A percentile compares a stretch with the other conserved stretches of the same genome.
Conservation (phyloP, 2,797 vertebrate genomes). For the Enteromius unitaeniatus region DNA sequence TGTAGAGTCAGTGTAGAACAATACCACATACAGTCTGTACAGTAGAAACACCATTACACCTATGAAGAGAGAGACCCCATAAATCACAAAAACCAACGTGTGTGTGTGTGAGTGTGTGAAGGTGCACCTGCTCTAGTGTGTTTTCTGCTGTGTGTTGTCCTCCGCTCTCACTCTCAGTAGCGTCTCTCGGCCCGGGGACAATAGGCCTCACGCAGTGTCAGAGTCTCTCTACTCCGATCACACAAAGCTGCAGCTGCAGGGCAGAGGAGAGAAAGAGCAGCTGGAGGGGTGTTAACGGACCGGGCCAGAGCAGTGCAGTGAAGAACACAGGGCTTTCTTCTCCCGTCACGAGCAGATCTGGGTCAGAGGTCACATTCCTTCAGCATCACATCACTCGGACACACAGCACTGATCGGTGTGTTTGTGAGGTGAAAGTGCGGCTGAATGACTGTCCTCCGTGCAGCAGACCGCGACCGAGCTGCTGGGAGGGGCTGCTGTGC, state of each 20-base stretch:
- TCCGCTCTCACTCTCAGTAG: conserved; percentile 34
- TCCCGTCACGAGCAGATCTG: conserved; percentile 37
- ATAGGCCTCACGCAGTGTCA: conserved; percentile 41
- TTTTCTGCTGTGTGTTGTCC: conserved; percentile 32
- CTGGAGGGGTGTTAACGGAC: conserved; percentile 46
- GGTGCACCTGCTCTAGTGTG: conserved; percentile 19
- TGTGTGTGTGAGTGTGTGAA: not conserved
- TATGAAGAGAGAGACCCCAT: too few relatives aligned
- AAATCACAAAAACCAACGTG: too few relatives aligned
- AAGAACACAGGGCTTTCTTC: too few relatives aligned
- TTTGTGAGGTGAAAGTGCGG: not conserved
- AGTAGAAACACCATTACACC: too few relatives aligned
- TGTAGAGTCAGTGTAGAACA: too few relatives aligned
- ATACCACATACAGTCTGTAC: too few relatives aligned
- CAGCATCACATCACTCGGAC: conserved; percentile 44
- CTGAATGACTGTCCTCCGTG: not conserved
- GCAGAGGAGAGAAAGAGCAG: conserved; percentile 8
- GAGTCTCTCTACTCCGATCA: conserved; percentile 42
- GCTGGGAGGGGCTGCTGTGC: not conserved
- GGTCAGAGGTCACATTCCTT: conserved; percentile 54
- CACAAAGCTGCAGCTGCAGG: conserved; percentile 50
- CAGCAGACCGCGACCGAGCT: not conserved
- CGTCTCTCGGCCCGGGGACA: conserved; percentile 33
- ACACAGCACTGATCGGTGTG: conserved; percentile 3
- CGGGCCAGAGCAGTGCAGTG: conserved; percentile 20